phyloP scores from a whole-genome alignment of 1,140 invertebrate genomes.

The Branchinecta lindahli region DNA sequence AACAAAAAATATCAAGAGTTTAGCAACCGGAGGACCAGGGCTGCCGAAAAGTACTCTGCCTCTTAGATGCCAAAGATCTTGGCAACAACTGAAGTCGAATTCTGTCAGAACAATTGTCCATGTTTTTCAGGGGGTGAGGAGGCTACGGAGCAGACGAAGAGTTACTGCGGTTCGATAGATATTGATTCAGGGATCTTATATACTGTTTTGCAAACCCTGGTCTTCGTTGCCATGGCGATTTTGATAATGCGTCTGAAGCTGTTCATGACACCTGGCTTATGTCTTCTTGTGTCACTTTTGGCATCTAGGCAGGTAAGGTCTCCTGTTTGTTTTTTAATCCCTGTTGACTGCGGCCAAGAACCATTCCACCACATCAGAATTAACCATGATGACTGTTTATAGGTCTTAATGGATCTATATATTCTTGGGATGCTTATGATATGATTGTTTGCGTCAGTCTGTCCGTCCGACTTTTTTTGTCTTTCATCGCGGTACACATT shows the following conservation, averaged over 20 bases:
- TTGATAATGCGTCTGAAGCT: conserved; percentile 70
- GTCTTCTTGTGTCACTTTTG: conserved; percentile 47
- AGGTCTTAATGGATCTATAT: conserved; percentile 9
- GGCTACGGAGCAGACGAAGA: too few species aligned
- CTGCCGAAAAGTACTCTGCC: too few species aligned
- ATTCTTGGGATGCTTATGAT: conserved; percentile 11
- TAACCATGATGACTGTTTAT: conserved; percentile 9
- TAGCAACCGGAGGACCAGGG: too few species aligned
- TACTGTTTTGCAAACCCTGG: conserved; percentile 36
- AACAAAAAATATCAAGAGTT: too few species aligned
- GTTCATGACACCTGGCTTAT: conserved; percentile 64
- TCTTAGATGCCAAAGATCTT: too few species aligned
- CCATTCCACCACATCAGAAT: conserved; percentile 4
- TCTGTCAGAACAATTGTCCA: too few species aligned
- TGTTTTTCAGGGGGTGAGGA: too few species aligned
- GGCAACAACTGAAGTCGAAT: too few species aligned
- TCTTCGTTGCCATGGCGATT: conserved; percentile 53
- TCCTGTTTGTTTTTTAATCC: not conserved
- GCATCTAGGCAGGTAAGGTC: conserved; percentile 35
- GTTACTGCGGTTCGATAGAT: too few species aligned
- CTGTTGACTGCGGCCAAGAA: not conserved
- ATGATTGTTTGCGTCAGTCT: conserved; percentile 25
- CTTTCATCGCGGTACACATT: conserved; percentile 28
- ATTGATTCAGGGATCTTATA: too few species aligned
- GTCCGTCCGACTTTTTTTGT: conserved; percentile 22